phyloP scores from a whole-genome alignment of 1,140 invertebrate species.

The Eueides isabella region DNA sequence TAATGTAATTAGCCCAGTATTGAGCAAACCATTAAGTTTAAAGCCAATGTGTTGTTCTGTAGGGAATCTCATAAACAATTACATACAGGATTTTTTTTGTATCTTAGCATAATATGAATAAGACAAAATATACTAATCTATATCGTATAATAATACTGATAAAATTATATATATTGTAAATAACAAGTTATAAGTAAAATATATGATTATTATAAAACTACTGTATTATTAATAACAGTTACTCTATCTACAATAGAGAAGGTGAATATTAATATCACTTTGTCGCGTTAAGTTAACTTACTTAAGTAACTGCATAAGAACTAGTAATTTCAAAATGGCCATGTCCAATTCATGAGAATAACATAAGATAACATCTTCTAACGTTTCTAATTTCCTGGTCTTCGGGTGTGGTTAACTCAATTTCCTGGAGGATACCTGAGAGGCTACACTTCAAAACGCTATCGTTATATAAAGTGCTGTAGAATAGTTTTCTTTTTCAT shows the following conservation, averaged over 20 bases:
- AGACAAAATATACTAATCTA: no score
- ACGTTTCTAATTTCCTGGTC: slow-evolving; percentile 81
- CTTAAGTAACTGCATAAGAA: neutral
- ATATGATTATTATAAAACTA: no score
- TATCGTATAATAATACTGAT: no score
- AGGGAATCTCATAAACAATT: slow-evolving; percentile 11
- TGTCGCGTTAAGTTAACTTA: neutral
- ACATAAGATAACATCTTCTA: slow-evolving; percentile 77
- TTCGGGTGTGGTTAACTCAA: slow-evolving; percentile 76
- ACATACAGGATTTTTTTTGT: neutral
- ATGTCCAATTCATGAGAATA: slow-evolving; percentile 46
- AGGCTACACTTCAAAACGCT: slow-evolving; percentile 3
- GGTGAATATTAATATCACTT: no score
- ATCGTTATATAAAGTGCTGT: neutral
- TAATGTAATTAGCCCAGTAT: slow-evolving; percentile 67
- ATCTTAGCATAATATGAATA: neutral
- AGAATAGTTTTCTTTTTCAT: neutral
- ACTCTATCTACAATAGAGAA: no score
- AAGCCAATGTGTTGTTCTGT: slow-evolving; percentile 14
- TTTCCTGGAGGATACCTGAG: slow-evolving; percentile 63
- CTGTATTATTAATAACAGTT: no score
- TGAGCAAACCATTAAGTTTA: slow-evolving; percentile 12
- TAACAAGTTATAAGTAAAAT: no score
- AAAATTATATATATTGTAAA: no score
- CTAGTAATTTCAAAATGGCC: neutral